A percentile compares a stretch with the other conserved stretches of the same genome.
Evolutionary conservation across 2,797 vertebrate genomes (phyloP).

Genomic region (Menidia menidia): DNA sequence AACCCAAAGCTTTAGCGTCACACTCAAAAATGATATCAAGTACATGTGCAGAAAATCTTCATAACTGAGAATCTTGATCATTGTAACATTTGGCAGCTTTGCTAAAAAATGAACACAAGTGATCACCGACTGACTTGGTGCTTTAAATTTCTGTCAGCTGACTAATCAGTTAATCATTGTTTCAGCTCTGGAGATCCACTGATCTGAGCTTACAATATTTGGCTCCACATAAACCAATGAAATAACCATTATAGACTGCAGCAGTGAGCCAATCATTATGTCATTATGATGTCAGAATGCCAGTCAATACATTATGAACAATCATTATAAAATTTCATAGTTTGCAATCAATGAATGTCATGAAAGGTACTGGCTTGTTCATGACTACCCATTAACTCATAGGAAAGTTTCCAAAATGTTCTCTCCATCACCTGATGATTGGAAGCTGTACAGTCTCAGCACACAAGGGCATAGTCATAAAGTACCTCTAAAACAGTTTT

Average conservation of each 20-base stretch:
- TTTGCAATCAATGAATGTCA: not conserved
- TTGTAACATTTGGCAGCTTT: not conserved
- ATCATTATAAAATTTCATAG: not conserved
- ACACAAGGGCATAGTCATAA: constrained; percentile 82
- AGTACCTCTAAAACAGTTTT: constrained; percentile 77
- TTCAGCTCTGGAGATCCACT: not conserved
- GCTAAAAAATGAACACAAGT: not conserved
- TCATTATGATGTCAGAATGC: not conserved
- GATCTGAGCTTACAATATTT: not conserved
- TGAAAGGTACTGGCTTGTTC: constrained; percentile 3
- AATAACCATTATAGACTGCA: not conserved
- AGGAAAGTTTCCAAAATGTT: constrained; percentile 77
- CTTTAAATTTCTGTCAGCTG: not conserved
- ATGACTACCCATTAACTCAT: constrained; percentile 55
- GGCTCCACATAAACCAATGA: not conserved
- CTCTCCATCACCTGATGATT: constrained; percentile 74
- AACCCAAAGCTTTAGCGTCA: not conserved
- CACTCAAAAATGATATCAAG: not conserved
- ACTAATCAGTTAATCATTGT: not conserved
- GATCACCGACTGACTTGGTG: not conserved
- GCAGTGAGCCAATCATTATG: not conserved
- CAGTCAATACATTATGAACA: not conserved
- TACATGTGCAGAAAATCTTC: not conserved
- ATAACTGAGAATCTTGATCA: not conserved
- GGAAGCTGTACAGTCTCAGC: constrained; percentile 78